Evolutionary conservation across 2,888 invertebrate genomes (phyloP).

Genomic region (Leptinotarsa juncta): DNA sequence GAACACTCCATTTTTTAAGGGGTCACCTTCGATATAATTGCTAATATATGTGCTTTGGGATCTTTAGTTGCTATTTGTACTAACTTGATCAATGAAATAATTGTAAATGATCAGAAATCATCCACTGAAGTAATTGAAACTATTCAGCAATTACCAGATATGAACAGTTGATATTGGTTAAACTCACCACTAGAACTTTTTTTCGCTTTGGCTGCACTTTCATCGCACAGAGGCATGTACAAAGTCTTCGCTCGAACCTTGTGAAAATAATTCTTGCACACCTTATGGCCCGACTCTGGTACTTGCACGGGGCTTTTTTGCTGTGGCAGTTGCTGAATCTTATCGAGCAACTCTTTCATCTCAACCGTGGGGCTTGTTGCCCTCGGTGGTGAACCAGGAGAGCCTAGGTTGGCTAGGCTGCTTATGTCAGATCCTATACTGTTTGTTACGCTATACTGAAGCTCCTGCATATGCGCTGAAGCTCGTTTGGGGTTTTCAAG

Average conservation of each 20-base stretch:
- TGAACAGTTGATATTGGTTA: slow-evolving; percentile 22
- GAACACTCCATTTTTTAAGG: too few species aligned
- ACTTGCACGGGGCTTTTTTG: slow-evolving; percentile 65
- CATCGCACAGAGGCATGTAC: slow-evolving; percentile 74
- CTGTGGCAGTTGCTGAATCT: slow-evolving; percentile 76
- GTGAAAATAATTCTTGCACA: slow-evolving; percentile 66
- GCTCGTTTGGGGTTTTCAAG: slow-evolving; percentile 52
- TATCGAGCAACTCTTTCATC: slow-evolving; percentile 78
- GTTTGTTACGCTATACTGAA: slow-evolving; percentile 62
- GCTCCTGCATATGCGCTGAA: slow-evolving; percentile 53
- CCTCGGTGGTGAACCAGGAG: slow-evolving; percentile 81
- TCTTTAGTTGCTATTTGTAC: too few species aligned
- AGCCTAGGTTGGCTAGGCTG: slow-evolving; percentile 75
- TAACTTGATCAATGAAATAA: too few species aligned
- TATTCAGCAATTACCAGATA: too few species aligned
- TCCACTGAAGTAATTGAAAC: too few species aligned
- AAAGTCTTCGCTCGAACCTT: slow-evolving; percentile 74
- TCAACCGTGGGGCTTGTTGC: slow-evolving; percentile 86
- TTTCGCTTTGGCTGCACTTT: slow-evolving; percentile 48
- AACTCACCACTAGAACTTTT: slow-evolving; percentile 52
- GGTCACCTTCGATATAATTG: too few species aligned
- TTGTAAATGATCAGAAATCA: too few species aligned
- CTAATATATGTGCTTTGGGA: too few species aligned
- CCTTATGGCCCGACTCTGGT: slow-evolving; percentile 50
- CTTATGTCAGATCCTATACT: slow-evolving; percentile 72